Evolutionary conservation across 2,888 invertebrate genomes (phyloP).

Genomic region (Drosophila limbata): DNA sequence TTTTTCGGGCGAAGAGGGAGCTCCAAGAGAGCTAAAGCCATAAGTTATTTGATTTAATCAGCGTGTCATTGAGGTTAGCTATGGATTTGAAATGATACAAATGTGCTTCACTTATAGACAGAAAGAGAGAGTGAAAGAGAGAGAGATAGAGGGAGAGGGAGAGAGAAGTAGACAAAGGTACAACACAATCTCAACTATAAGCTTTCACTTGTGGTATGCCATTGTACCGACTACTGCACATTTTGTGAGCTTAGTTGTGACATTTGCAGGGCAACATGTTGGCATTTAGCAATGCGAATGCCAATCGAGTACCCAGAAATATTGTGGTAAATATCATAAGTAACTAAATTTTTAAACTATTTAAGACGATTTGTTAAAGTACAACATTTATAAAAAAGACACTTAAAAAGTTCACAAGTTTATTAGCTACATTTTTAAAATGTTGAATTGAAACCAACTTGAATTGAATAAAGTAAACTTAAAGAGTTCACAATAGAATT

Average conservation of each 20-base stretch:
- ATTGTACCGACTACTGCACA: constrained; percentile 16
- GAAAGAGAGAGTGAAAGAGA: background rate
- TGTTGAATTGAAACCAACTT: background rate
- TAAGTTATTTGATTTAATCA: constrained; percentile 81
- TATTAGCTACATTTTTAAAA: background rate
- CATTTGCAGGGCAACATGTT: constrained; percentile 9
- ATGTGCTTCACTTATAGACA: constrained; percentile 14
- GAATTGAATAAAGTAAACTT: background rate
- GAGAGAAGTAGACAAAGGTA: background rate
- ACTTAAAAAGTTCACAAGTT: background rate
- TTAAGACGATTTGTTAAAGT: background rate
- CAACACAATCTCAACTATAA: background rate
- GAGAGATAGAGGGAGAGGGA: background rate
- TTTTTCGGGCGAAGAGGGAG: constrained; percentile 5
- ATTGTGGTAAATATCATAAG: background rate
- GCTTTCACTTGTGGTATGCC: constrained; percentile 1
- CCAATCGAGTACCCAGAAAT: constrained; percentile 3
- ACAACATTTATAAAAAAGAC: background rate
- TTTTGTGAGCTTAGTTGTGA: constrained; percentile 5
- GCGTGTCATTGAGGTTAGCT: constrained; percentile 67
- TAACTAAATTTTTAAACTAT: background rate
- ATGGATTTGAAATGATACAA: constrained; percentile 63
- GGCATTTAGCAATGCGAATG: constrained; percentile 8
- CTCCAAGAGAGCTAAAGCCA: constrained; percentile 57
- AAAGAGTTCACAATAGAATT: background rate